Percentiles rank a stretch among this genome's conserved stretches.
phyloP scores from a whole-genome alignment of 1,140 invertebrate species.

The Meteorus sp. region DNA sequence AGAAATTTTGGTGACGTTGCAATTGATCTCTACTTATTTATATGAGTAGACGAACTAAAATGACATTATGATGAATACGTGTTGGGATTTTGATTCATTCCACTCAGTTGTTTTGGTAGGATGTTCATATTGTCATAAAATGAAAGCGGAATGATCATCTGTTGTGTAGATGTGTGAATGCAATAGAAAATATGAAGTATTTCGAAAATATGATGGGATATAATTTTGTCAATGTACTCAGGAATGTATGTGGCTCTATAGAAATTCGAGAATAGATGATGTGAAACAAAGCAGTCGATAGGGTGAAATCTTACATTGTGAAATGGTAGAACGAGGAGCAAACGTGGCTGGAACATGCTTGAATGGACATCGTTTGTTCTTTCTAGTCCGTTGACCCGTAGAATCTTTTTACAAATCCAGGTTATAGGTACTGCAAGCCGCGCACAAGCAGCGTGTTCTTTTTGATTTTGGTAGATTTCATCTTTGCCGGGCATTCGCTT shows the following conservation, averaged over 20 bases:
- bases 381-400: slow-evolving; percentile 55
- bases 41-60: not conserved
- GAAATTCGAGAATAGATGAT: no score
- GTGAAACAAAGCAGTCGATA: slow-evolving; percentile 36
- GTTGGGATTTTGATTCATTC: no score
- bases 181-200: no score
- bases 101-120: no score
- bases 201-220: no score
- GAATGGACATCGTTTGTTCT: slow-evolving; percentile 58
- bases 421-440: slow-evolving; percentile 47
- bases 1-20: not conserved
- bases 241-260: no score
- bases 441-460: slow-evolving; percentile 3
- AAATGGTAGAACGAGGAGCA: slow-evolving; percentile 35
- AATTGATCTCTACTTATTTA: not conserved
- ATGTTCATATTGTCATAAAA: no score
- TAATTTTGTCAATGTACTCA: no score
- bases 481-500: slow-evolving; percentile 14
- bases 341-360: slow-evolving; percentile 51
- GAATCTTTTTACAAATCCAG: slow-evolving; percentile 59
- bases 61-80: no score
- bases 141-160: no score
- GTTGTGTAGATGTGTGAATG: no score
- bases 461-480: slow-evolving; percentile 19
- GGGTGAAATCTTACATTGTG: slow-evolving; percentile 35